A percentile compares a stretch with the other conserved stretches of the same genome.
phyloP scores from a whole-genome alignment of 2,888 invertebrate genomes.

The Rutpela maculata region DNA sequence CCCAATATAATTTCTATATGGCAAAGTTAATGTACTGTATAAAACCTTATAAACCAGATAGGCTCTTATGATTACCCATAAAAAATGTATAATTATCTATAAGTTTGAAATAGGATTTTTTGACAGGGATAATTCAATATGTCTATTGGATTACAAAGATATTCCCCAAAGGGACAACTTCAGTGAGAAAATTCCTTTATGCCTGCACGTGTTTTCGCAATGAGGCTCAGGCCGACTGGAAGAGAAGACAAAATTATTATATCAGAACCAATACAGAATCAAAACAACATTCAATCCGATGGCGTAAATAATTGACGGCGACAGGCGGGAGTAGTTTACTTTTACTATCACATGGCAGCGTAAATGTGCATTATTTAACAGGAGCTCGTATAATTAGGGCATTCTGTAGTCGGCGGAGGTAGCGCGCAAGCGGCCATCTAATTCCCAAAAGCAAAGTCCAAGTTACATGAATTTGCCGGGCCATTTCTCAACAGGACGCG shows the following conservation, averaged over 20 bases:
- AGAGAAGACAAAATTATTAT: background rate
- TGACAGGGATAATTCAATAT: no score
- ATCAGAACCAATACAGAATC: background rate
- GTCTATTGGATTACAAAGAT: background rate
- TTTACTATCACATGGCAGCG: conserved; percentile 43
- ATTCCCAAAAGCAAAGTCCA: conserved; percentile 65
- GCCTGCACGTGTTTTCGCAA: background rate
- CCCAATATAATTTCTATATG: no score
- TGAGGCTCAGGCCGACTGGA: background rate
- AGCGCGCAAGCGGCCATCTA: conserved; percentile 55
- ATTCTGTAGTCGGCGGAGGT: conserved; percentile 57
- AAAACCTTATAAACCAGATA: no score
- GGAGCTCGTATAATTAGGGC: conserved; percentile 64
- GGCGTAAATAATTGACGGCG: conserved; percentile 28
- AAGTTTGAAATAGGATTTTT: no score
- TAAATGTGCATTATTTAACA: conserved; percentile 64
- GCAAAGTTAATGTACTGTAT: no score
- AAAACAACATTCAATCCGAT: conserved; percentile 17
- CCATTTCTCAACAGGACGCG: conserved; percentile 68
- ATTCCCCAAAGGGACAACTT: background rate
- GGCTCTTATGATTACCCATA: no score
- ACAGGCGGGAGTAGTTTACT: conserved; percentile 26
- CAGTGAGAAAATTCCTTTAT: background rate
- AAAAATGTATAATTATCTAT: no score
- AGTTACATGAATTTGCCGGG: conserved; percentile 68